Conservation (phyloP, 2,797 vertebrate genomes). For the Bothrops alternatus region DNA sequence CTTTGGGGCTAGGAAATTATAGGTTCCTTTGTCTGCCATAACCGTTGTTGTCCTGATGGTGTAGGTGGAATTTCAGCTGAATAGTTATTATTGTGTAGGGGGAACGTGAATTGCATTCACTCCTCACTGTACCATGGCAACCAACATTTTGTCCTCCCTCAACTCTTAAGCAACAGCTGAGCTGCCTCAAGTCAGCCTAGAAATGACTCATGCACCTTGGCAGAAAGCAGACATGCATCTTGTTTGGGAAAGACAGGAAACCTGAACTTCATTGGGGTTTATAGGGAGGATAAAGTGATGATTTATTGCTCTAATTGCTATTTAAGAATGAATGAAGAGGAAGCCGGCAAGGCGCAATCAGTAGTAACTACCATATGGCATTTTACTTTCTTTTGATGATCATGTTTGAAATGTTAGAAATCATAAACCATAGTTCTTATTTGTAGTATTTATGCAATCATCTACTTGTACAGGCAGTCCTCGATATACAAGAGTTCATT, state of each 20-base stretch:
- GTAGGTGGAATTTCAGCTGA: conserved; percentile 28
- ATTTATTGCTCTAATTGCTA: conserved; percentile 36
- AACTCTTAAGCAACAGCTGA: conserved; percentile 24
- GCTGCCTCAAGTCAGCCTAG: conserved; percentile 5
- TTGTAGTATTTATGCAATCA: neutral
- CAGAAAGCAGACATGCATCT: conserved; percentile 22
- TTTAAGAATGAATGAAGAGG: conserved; percentile 9
- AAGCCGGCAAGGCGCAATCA: conserved; percentile 12
- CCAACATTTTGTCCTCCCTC: conserved; percentile 32
- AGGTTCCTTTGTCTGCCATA: neutral
- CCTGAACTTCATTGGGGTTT: conserved; percentile 28
- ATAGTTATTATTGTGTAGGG: neutral
- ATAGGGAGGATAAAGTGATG: conserved; percentile 6
- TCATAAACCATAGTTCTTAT: neutral
- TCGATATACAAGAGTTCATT: neutral
- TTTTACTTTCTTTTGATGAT: neutral
- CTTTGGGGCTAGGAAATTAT: conserved; percentile 20
- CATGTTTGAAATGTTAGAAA: neutral
- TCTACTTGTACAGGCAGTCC: neutral
- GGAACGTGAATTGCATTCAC: conserved; percentile 17
- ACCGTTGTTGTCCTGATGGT: conserved; percentile 9
- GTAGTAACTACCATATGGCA: neutral
- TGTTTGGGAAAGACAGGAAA: neutral
- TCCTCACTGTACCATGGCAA: conserved; percentile 31
- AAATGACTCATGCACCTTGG: neutral